Percentiles rank a stretch among this genome's conserved stretches.
Evolutionary conservation across 23 tunicate species (phyloP).

Genomic region (Clavelina lepadiformis): DNA sequence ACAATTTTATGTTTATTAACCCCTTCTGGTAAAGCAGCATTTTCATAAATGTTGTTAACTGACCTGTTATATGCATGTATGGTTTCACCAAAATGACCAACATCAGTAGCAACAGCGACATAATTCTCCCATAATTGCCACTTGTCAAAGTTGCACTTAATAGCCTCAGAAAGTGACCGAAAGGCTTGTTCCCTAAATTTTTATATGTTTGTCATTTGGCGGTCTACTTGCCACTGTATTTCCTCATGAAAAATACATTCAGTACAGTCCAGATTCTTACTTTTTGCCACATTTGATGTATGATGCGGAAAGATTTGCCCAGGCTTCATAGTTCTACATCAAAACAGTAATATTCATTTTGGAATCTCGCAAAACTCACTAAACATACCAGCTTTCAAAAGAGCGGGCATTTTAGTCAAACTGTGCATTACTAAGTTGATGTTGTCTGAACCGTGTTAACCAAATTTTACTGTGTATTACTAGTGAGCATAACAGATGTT

Average conservation of each 20-base stretch:
- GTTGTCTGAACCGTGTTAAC: too few relatives aligned
- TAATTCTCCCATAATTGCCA: conserved; percentile 97
- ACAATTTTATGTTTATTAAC: too few relatives aligned
- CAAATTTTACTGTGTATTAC: too few relatives aligned
- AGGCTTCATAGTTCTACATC: conserved; percentile 80
- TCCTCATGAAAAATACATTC: neutral
- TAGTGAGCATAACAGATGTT: neutral
- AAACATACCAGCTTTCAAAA: too few relatives aligned
- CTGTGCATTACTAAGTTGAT: too few relatives aligned
- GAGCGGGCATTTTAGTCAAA: too few relatives aligned
- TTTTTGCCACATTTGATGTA: conserved; percentile 70
- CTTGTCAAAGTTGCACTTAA: conserved; percentile 78
- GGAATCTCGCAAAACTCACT: too few relatives aligned
- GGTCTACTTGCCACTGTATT: too few relatives aligned
- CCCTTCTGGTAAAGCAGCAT: neutral
- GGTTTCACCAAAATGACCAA: conserved; percentile 70
- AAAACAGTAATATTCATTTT: neutral
- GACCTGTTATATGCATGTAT: conserved; percentile 65
- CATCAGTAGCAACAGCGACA: conserved; percentile 47
- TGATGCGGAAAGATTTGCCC: conserved; percentile 79
- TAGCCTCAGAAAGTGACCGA: conserved; percentile 63
- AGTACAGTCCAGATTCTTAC: conserved; percentile 29
- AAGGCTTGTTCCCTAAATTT: conserved; percentile 68
- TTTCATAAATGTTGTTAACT: neutral
- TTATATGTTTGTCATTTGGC: too few relatives aligned